Evolutionary conservation across 2,113 vertebrate genomes (phyloP).

Genomic region (Crocuta crocuta): DNA sequence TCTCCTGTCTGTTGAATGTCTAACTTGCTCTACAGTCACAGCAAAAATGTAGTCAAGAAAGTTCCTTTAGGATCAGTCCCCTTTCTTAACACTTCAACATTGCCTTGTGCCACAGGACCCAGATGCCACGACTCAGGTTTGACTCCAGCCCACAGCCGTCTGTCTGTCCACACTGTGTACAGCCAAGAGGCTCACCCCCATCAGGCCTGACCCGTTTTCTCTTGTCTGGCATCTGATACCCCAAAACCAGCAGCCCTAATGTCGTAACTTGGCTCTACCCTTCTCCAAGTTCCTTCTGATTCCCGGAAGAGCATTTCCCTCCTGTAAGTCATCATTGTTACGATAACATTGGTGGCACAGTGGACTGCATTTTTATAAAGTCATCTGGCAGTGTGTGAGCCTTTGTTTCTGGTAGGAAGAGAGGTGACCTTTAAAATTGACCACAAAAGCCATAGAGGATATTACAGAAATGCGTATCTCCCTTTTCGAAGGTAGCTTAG

Average conservation of each 20-base stretch:
- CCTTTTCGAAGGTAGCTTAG: neutral
- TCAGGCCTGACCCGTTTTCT: rapidly evolving
- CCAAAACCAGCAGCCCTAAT: neutral
- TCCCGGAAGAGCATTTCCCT: neutral
- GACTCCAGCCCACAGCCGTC: neutral
- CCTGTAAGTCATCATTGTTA: neutral
- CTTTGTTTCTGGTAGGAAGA: neutral
- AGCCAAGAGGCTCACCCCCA: neutral
- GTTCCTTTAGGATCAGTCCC: neutral
- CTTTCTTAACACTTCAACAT: neutral
- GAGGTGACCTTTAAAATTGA: neutral
- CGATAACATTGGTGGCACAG: neutral
- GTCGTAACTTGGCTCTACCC: neutral
- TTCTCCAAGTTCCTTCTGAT: neutral
- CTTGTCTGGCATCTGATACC: neutral
- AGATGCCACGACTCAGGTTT: too few relatives aligned
- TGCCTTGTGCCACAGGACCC: neutral
- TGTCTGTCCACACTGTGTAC: neutral
- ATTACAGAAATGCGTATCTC: neutral
- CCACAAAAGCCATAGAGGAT: neutral
- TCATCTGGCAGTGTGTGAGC: neutral
- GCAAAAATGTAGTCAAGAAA: neutral
- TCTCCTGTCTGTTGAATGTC: neutral
- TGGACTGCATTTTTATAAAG: neutral
- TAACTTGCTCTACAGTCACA: neutral